Evolutionary conservation across 2,113 vertebrate species (phyloP).

Genomic region (Vanacampus margaritifer): DNA sequence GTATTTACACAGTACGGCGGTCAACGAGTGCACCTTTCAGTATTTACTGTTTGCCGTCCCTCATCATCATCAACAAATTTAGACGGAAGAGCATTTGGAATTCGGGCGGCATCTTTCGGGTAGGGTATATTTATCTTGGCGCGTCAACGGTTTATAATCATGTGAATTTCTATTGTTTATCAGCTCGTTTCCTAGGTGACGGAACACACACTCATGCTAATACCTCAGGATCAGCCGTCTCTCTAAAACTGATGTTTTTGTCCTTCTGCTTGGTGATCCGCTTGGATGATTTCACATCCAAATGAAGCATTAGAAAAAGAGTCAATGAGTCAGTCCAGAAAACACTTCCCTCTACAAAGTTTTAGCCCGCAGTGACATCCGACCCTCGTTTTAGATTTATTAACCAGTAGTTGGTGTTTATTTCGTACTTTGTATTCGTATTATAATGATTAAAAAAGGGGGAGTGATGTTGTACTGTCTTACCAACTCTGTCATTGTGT

Average conservation of each 20-base stretch:
- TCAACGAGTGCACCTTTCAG: neutral
- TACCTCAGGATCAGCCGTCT: slow-evolving; percentile 55
- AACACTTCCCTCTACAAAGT: slow-evolving; percentile 57
- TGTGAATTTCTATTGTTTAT: slow-evolving; percentile 51
- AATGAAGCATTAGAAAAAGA: slow-evolving; percentile 60
- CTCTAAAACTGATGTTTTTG: slow-evolving; percentile 13
- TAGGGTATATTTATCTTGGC: slow-evolving; percentile 48
- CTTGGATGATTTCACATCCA: slow-evolving; percentile 38
- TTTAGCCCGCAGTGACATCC: slow-evolving; percentile 54
- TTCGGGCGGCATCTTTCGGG: slow-evolving; percentile 46
- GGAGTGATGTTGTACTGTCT: too few species aligned
- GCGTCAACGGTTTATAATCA: slow-evolving; percentile 56
- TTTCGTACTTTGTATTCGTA: too few species aligned
- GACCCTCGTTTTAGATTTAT: slow-evolving; percentile 16
- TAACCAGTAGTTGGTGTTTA: too few species aligned
- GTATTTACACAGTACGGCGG: slow-evolving; percentile 8
- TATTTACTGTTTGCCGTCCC: slow-evolving; percentile 28
- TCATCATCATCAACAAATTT: slow-evolving; percentile 53
- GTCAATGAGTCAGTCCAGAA: slow-evolving; percentile 50
- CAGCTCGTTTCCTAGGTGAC: slow-evolving; percentile 36
- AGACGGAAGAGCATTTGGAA: slow-evolving; percentile 61
- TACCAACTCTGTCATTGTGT: too few species aligned
- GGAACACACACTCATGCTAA: slow-evolving; percentile 7
- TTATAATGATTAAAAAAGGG: too few species aligned
- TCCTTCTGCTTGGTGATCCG: neutral